Conservation (phyloP, 2,113 vertebrate species). For the Dromaius novaehollandiae region DNA sequence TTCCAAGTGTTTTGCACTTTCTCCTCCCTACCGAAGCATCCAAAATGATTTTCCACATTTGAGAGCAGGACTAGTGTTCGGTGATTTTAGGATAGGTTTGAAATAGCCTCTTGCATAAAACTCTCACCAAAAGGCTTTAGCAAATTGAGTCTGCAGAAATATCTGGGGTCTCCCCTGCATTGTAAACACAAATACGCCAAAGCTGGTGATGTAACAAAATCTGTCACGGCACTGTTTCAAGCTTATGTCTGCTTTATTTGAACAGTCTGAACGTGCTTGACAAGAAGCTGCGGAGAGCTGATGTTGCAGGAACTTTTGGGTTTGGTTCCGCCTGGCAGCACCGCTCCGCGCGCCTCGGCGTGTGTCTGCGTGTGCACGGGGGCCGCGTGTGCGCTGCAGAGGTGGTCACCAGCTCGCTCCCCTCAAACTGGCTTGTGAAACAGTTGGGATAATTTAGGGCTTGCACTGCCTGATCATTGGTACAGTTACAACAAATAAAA, state of each 20-base stretch:
- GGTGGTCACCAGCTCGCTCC: background rate
- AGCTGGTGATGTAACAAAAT: background rate
- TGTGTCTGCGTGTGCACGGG: background rate
- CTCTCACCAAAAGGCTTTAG: background rate
- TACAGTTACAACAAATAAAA: constrained; percentile 73
- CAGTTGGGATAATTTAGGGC: constrained; percentile 60
- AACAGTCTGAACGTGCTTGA: background rate
- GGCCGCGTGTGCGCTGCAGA: background rate
- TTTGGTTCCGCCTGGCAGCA: background rate
- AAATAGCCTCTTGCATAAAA: background rate
- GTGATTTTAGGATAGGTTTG: background rate
- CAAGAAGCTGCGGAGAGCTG: background rate
- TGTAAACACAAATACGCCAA: background rate
- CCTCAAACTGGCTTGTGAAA: constrained; percentile 43
- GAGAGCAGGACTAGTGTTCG: background rate
- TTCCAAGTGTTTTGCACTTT: background rate
- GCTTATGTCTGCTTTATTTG: background rate
- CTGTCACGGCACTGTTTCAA: background rate
- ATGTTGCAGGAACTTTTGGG: background rate
- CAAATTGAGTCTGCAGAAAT: background rate
- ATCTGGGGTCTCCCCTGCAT: background rate
- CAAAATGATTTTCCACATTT: background rate
- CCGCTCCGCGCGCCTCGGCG: background rate
- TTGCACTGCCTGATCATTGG: constrained; percentile 49
- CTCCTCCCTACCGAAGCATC: background rate